Percentiles rank a stretch among this genome's conserved stretches.
These are phyloP conservation scores for Dascillus cervinus DNA, from an alignment of 2,888 invertebrate species.

Conservation along the genomic window DNA sequence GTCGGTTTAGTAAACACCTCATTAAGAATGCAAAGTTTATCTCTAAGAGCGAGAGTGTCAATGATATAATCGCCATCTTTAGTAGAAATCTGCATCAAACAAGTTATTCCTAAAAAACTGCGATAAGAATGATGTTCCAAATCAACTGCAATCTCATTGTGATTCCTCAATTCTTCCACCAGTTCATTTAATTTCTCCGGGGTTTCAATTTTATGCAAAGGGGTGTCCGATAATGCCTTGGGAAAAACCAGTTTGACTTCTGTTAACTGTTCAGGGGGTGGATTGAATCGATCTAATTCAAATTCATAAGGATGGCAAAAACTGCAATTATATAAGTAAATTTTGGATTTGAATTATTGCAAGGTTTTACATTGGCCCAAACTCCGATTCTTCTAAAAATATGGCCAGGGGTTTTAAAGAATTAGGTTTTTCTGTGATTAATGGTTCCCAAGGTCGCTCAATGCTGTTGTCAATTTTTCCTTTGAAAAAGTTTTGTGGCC, in stretches of 20 bases:
- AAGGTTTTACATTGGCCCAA: slow-evolving; percentile 47
- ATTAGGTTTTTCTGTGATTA: slow-evolving; percentile 82
- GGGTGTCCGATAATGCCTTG: slow-evolving; percentile 53
- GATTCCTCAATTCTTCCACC: slow-evolving; percentile 55
- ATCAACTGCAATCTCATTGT: slow-evolving; percentile 81
- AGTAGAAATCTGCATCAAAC: slow-evolving; percentile 92
- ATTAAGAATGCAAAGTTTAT: slow-evolving; percentile 75
- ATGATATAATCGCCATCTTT: slow-evolving; percentile 75
- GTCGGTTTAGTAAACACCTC: slow-evolving; percentile 83
- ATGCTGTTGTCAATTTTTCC: slow-evolving; percentile 77
- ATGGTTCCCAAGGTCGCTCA: slow-evolving; percentile 69
- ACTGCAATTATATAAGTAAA: slow-evolving; percentile 39
- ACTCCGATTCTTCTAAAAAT: slow-evolving; percentile 59
- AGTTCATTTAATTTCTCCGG: slow-evolving; percentile 56
- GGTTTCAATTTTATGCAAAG: slow-evolving; percentile 60
- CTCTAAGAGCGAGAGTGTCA: slow-evolving; percentile 78
- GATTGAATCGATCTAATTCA: slow-evolving; percentile 70
- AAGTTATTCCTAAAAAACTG: slow-evolving; percentile 89
- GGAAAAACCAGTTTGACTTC: slow-evolving; percentile 39
- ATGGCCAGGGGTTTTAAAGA: slow-evolving; percentile 72
- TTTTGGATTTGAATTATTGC: not conserved
- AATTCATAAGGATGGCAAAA: slow-evolving; percentile 84
- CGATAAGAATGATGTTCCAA: slow-evolving; percentile 90
- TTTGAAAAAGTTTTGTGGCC: slow-evolving; percentile 81
- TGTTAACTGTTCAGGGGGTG: slow-evolving; percentile 41